Conservation (phyloP, 2,113 vertebrate genomes). For the Cyanocitta stelleri region DNA sequence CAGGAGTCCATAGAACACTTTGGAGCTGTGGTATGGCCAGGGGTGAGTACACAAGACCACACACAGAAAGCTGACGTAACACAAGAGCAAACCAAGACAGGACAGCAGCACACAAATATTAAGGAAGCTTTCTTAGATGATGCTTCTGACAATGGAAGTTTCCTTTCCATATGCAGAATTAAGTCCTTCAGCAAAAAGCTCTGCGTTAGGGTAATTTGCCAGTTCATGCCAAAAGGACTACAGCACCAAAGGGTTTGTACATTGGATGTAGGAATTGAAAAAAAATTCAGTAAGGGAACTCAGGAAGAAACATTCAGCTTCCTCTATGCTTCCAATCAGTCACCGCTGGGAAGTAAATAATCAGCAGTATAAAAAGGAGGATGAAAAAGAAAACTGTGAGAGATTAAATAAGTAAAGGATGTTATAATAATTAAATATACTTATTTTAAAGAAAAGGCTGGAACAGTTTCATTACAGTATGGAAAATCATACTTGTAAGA, state of each 20-base stretch:
- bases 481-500: neutral
- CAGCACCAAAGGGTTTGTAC: neutral
- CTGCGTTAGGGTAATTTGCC: neutral
- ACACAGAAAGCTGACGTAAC: neutral
- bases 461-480: neutral
- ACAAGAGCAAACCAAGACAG: neutral
- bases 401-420: neutral
- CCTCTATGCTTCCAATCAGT: neutral
- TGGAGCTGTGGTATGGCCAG: slow-evolving; percentile 74
- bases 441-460: neutral
- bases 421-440: neutral
- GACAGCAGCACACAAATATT: neutral
- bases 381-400: neutral
- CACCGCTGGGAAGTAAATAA: neutral
- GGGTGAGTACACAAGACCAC: slow-evolving; percentile 43
- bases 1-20: slow-evolving; percentile 77
- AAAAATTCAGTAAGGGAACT: neutral
- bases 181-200: neutral
- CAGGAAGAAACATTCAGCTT: neutral
- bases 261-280: neutral
- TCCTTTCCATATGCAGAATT: neutral
- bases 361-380: neutral
- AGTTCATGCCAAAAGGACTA: neutral
- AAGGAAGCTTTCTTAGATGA: neutral
- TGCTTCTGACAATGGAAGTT: neutral